Evolutionary conservation across 2,888 invertebrate genomes (phyloP).

Genomic region (Brachypterus glaber): DNA sequence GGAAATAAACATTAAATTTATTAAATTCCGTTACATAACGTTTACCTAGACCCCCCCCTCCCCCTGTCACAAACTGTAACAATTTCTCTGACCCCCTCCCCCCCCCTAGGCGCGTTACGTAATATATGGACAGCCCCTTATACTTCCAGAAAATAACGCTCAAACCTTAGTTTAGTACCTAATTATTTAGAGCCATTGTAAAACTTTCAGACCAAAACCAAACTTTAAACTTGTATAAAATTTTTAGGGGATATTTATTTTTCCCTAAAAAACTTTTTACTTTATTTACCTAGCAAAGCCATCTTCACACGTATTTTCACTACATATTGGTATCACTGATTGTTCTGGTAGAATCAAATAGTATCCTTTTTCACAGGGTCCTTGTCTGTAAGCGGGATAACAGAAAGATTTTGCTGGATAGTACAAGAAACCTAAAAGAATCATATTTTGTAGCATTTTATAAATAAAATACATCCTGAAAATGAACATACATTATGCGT

Average conservation of each 20-base stretch:
- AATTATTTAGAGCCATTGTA: too few species aligned
- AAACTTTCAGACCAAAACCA: not conserved
- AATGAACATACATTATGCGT: too few species aligned
- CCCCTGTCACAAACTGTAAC: too few species aligned
- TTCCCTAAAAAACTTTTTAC: slow-evolving; percentile 20
- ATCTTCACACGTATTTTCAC: slow-evolving; percentile 53
- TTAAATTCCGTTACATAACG: too few species aligned
- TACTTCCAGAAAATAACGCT: too few species aligned
- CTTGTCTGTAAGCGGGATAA: slow-evolving; percentile 52
- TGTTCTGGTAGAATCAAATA: slow-evolving; percentile 47
- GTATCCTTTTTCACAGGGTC: slow-evolving; percentile 50
- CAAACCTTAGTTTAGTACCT: too few species aligned
- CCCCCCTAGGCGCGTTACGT: too few species aligned
- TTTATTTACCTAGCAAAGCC: slow-evolving; percentile 40
- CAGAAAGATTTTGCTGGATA: slow-evolving; percentile 53
- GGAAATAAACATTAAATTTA: too few species aligned
- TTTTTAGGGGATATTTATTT: not conserved
- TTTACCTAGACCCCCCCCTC: too few species aligned
- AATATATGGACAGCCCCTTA: too few species aligned
- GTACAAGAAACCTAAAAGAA: slow-evolving; percentile 47
- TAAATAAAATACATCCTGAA: too few species aligned
- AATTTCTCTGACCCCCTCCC: too few species aligned
- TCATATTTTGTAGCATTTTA: not conserved
- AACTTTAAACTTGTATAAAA: not conserved
- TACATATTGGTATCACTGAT: slow-evolving; percentile 50